Percentiles rank a stretch among this genome's conserved stretches.
These are phyloP conservation scores for Dicranocentrus wangi DNA, from an alignment of 2,888 invertebrate species.

Conservation along the genomic window DNA sequence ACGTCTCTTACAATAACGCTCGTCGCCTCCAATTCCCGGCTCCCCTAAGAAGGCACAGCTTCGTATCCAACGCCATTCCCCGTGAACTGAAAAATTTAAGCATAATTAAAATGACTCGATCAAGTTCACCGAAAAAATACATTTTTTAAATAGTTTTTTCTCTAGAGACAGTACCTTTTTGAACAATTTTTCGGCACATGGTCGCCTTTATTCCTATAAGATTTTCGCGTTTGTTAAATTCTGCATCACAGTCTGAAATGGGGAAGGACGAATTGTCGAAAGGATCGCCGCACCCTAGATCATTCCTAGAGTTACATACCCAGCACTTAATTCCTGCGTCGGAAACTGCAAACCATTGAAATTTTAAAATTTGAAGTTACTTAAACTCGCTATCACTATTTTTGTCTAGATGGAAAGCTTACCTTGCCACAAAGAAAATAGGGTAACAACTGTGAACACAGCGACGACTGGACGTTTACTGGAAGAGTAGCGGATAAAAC, in stretches of 20 bases:
- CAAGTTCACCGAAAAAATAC: not conserved
- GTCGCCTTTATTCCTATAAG: constrained; percentile 82
- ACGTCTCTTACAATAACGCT: constrained; percentile 91
- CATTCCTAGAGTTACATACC: constrained; percentile 90
- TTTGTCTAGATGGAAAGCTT: not conserved
- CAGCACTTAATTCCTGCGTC: constrained; percentile 84
- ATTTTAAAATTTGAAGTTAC: too few species aligned
- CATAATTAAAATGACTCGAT: too few species aligned
- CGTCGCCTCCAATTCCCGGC: constrained; percentile 91
- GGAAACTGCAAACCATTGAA: constrained; percentile 73
- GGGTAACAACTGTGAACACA: constrained; percentile 17
- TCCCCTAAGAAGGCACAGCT: constrained; percentile 93
- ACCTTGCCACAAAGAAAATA: constrained; percentile 44
- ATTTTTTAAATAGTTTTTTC: not conserved
- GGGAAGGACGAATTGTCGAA: constrained; percentile 92
- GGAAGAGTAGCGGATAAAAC: not conserved
- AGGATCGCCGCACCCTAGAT: constrained; percentile 92
- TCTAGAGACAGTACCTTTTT: constrained; percentile 28
- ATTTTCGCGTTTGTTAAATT: constrained; percentile 74
- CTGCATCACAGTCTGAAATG: constrained; percentile 85
- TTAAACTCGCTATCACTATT: not conserved
- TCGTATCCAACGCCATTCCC: constrained; percentile 90
- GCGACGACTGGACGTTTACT: not conserved
- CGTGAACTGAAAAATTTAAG: constrained; percentile 74
- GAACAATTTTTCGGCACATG: constrained; percentile 88